Evolutionary conservation across 2,888 invertebrate genomes (phyloP).

Genomic region (Atrina japonica): DNA sequence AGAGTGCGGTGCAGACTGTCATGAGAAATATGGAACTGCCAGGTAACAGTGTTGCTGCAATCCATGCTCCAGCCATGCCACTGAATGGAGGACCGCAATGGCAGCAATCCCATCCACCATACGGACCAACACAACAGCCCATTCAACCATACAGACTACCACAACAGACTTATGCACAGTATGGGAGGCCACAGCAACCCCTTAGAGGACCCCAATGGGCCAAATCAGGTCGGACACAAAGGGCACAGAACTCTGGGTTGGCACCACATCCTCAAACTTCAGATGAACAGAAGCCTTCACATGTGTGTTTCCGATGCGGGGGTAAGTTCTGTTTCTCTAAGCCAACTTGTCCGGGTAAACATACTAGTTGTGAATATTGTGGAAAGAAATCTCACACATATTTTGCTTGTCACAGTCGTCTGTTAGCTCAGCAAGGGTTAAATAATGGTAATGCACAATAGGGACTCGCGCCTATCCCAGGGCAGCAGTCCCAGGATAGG

Average conservation of each 20-base stretch:
- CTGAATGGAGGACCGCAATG: not conserved
- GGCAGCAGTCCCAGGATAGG: slow-evolving; percentile 14
- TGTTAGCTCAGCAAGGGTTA: no score
- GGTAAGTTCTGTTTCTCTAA: slow-evolving; percentile 16
- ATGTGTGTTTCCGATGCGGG: slow-evolving; percentile 14
- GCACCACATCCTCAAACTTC: no score
- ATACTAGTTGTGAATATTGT: slow-evolving; percentile 5
- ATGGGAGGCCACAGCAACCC: no score
- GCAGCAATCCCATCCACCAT: not conserved
- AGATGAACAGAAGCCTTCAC: no score
- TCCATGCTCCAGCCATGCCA: not conserved
- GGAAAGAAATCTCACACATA: not conserved
- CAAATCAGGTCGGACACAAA: not conserved
- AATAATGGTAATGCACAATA: slow-evolving; percentile 3
- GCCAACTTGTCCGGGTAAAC: slow-evolving; percentile 15
- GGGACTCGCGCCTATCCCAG: slow-evolving; percentile 25
- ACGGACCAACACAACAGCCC: not conserved
- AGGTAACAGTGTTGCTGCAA: not conserved
- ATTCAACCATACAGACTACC: not conserved
- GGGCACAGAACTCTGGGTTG: not conserved
- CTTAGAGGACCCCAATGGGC: no score
- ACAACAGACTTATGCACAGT: no score
- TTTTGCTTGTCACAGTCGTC: not conserved
- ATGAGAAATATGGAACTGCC: not conserved
- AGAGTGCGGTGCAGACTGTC: not conserved